A percentile compares a stretch with the other conserved stretches of the same genome.
Conservation (phyloP, 2,113 vertebrate species). For the Xiphophorus maculatus region DNA sequence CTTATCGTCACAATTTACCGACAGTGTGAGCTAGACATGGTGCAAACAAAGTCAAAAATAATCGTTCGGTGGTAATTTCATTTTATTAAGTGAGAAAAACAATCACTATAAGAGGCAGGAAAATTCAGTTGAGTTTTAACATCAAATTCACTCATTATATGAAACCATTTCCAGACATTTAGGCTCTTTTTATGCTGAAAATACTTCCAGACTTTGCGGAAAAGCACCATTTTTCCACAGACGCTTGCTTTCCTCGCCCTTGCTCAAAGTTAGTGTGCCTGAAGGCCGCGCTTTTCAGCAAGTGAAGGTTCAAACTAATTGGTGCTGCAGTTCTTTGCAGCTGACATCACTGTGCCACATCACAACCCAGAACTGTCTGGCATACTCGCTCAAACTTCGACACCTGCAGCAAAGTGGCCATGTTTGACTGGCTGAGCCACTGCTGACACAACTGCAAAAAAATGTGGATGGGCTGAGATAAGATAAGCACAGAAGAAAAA, state of each 20-base stretch:
- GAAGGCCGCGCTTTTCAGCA: neutral
- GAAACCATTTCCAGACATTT: neutral
- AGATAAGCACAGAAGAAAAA: conserved; percentile 1
- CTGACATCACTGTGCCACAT: conserved; percentile 30
- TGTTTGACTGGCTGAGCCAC: conserved; percentile 27
- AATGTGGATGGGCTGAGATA: conserved; percentile 18
- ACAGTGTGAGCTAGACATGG: neutral
- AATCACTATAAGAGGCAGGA: neutral
- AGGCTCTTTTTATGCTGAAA: neutral
- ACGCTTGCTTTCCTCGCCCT: neutral
- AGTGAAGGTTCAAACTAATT: conserved; percentile 17
- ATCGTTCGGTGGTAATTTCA: neutral
- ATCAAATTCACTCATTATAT: neutral
- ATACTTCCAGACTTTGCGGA: conserved; percentile 30
- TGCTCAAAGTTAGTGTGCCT: neutral
- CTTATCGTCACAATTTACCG: neutral
- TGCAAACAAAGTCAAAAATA: neutral
- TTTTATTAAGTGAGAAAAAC: neutral
- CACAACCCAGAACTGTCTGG: neutral
- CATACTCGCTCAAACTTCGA: conserved; percentile 5
- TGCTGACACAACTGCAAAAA: conserved; percentile 30
- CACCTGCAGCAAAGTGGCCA: conserved; percentile 19
- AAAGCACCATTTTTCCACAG: conserved; percentile 2
- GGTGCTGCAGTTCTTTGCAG: conserved; percentile 13
- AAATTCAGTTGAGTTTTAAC: neutral